Percentiles rank a stretch among this genome's conserved stretches.
These are phyloP conservation scores for Pelodiscus sinensis DNA, from an alignment of 2,113 vertebrate species.

Conservation along the genomic window DNA sequence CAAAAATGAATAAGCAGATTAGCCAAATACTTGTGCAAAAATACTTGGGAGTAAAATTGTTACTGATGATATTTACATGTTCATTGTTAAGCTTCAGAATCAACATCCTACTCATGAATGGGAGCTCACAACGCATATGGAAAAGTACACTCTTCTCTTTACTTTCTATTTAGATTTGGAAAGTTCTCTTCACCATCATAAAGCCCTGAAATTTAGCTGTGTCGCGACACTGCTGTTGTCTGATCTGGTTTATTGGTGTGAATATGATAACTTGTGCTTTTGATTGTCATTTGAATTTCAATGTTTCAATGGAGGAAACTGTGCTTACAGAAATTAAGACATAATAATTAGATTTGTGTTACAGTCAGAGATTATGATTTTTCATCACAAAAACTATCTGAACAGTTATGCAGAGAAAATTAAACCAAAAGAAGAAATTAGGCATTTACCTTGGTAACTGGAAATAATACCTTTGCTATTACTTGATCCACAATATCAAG, in stretches of 20 bases:
- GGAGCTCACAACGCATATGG: not conserved
- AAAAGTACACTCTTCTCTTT: conserved; percentile 2
- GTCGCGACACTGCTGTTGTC: not conserved
- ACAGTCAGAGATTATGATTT: not conserved
- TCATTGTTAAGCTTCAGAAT: conserved; percentile 40
- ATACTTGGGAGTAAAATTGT: conserved; percentile 32
- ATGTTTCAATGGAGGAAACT: not conserved
- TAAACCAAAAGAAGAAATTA: not conserved
- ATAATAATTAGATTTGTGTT: not conserved
- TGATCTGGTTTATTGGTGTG: not conserved
- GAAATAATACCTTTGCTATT: not conserved
- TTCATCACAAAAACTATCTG: not conserved
- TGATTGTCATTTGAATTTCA: not conserved
- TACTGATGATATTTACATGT: conserved; percentile 57
- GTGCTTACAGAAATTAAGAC: not conserved
- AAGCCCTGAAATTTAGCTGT: not conserved
- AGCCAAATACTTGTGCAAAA: conserved; percentile 17
- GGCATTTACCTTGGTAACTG: not conserved
- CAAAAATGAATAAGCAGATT: conserved; percentile 31
- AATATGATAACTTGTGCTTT: not conserved
- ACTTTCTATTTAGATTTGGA: not conserved
- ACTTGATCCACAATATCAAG: not conserved
- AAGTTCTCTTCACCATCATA: not conserved
- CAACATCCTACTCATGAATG: not conserved
- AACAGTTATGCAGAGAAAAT: not conserved